A percentile compares a stretch with the other conserved stretches of the same genome.
phyloP scores from a whole-genome alignment of 1,140 invertebrate genomes.

The Phortica variegata region DNA sequence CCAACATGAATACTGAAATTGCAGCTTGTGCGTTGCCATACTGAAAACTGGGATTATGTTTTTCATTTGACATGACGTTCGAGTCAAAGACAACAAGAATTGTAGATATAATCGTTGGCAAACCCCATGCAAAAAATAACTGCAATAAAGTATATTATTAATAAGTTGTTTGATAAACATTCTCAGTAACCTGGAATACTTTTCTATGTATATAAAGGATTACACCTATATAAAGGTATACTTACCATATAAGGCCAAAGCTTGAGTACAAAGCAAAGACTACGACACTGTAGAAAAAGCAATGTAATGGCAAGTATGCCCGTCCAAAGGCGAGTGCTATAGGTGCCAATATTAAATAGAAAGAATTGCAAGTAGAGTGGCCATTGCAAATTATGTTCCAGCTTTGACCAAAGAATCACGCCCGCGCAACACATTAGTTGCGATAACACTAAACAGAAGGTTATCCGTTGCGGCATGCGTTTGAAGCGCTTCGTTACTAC shows the following conservation, averaged over 20 bases:
- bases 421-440: slow-evolving; percentile 71
- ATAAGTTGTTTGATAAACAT: not conserved
- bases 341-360: slow-evolving; percentile 72
- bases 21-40: slow-evolving; percentile 74
- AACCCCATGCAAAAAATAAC: slow-evolving; percentile 74
- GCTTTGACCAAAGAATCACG: slow-evolving; percentile 68
- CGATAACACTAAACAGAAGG: slow-evolving; percentile 73
- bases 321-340: slow-evolving; percentile 81
- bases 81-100: slow-evolving; percentile 60
- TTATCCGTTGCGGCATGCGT: slow-evolving; percentile 80
- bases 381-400: slow-evolving; percentile 59
- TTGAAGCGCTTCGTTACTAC: slow-evolving; percentile 74
- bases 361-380: slow-evolving; percentile 71
- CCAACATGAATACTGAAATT: slow-evolving; percentile 65
- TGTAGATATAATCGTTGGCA: slow-evolving; percentile 60
- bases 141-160: slow-evolving; percentile 47
- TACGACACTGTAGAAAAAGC: slow-evolving; percentile 78
- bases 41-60: slow-evolving; percentile 77
- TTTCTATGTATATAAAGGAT: no score
- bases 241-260: slow-evolving; percentile 63
- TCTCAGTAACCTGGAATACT: not conserved
- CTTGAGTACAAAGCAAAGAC: slow-evolving; percentile 76
- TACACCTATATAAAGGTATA: no score
- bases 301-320: slow-evolving; percentile 76
- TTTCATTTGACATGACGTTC: slow-evolving; percentile 59